Conservation (phyloP, 2,113 vertebrate genomes). For the Condylura cristata region DNA sequence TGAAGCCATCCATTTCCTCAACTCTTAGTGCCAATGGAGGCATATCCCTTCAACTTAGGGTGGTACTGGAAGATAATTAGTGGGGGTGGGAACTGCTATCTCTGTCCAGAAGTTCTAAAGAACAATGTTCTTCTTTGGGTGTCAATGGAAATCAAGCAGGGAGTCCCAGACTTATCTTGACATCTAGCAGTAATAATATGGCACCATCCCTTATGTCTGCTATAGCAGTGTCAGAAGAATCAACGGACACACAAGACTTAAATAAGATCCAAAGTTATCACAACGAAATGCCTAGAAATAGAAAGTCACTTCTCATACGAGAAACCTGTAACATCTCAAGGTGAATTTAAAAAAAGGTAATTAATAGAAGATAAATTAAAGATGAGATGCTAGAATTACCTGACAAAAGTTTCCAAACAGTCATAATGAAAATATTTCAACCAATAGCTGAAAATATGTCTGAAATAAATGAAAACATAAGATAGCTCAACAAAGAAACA, state of each 20-base stretch:
- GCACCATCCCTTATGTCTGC: neutral
- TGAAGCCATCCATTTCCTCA: neutral
- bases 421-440: neutral
- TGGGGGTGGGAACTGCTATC: neutral
- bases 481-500: neutral
- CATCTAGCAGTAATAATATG: neutral
- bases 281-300: neutral
- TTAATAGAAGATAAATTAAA: conserved; percentile 11
- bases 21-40: neutral
- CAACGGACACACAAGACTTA: neutral
- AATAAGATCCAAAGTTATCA: neutral
- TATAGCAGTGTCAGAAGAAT: neutral
- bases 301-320: conserved; percentile 30
- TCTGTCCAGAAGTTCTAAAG: neutral
- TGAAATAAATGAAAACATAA: conserved; percentile 54
- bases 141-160: neutral
- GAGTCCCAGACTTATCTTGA: neutral
- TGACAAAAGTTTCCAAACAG: conserved; percentile 38
- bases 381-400: conserved; percentile 31
- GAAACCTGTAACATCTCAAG: conserved; percentile 20
- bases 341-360: conserved; percentile 28
- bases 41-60: neutral
- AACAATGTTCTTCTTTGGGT: neutral
- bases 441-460: neutral
- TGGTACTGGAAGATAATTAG: neutral